Evolutionary conservation across 2,797 vertebrate genomes (phyloP).

Genomic region (Gobio occitaniae): DNA sequence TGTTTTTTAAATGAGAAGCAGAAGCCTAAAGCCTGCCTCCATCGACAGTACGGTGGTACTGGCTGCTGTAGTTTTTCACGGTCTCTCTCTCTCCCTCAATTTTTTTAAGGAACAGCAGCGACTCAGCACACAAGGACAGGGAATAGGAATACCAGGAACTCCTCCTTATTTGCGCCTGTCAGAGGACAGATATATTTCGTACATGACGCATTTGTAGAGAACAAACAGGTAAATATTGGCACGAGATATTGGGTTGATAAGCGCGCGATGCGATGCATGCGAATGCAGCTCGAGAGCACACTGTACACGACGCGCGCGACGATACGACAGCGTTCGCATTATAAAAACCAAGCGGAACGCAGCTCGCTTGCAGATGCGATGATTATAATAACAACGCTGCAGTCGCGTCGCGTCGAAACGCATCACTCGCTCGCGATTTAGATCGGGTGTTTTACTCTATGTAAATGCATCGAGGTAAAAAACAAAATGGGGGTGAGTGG

Average conservation of each 20-base stretch:
- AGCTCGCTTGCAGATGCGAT: not conserved
- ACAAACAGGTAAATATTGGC: slow-evolving; percentile 64
- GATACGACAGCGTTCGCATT: not conserved
- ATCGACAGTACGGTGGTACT: slow-evolving; percentile 67
- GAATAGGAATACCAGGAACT: slow-evolving; percentile 64
- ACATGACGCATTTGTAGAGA: slow-evolving; percentile 62
- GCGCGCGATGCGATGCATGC: slow-evolving; percentile 30
- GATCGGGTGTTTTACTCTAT: slow-evolving; percentile 58
- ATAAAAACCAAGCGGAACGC: not conserved
- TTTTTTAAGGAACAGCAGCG: slow-evolving; percentile 57
- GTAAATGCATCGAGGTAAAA: slow-evolving; percentile 51
- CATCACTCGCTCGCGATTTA: slow-evolving; percentile 26
- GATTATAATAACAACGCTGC: not conserved
- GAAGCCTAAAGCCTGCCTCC: slow-evolving; percentile 77
- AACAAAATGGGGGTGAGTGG: slow-evolving; percentile 63
- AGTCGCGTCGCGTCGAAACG: slow-evolving; percentile 33
- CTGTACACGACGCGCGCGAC: slow-evolving; percentile 25
- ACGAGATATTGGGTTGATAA: slow-evolving; percentile 15
- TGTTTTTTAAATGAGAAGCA: slow-evolving; percentile 71
- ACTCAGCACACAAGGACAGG: slow-evolving; percentile 70
- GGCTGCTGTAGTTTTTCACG: slow-evolving; percentile 58
- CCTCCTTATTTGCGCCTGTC: slow-evolving; percentile 55
- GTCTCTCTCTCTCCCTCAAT: slow-evolving; percentile 47
- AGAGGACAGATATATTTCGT: slow-evolving; percentile 59
- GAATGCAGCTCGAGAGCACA: slow-evolving; percentile 15